Base-by-base conservation (phyloP, 2,888 invertebrate genomes). In the Synergus gifuensis region DNA sequence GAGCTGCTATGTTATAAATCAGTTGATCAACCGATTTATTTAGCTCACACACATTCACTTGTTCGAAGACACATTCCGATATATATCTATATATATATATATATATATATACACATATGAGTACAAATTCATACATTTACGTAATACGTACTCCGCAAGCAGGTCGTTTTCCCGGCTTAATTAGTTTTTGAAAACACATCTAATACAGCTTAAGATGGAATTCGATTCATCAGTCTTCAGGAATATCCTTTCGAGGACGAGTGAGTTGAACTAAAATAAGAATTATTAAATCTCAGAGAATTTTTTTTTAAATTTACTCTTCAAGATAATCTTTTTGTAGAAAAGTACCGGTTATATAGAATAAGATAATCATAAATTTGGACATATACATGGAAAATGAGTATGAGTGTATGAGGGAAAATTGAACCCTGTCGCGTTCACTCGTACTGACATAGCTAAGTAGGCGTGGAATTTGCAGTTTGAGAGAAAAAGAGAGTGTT, bases 21-120 rank as follows among this genome's bases (percentile, higher is more conserved):
- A 44, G 22, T 67, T 67, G 67, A 67, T 67, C 67, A 67, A 46
- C 22, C 14, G 44, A 46, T 67, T 67, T 67, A 67, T 67, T 46
- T 44, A 7, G 18, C 44, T 42, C 4, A 44, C 44, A 44, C 44
- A 67, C 22, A 66, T 42, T 44, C 44, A 66, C 67, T 62, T 22
- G 18, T 62, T 16, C 14, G 11, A 62, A 28, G 11, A 22, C 54
- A 16, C 54, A 54, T 54, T 54, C 49, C 16, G 5, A 14, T 49
- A 49, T 49, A 36, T 4, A n/a, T n/a, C n/a, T n/a, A n/a, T n/a
- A n/a, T n/a, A n/a, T n/a, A n/a, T n/a, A 36, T 2, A 36, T 7
- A 36, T 28, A 28, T 28, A 28, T 3, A 28, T 2, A 28, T 28
- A 28, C 28, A 28, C 3, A 28, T 3, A 28, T 28, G 1, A 22